Percentiles rank a stretch among this genome's conserved stretches.
Conservation (phyloP, 1,140 invertebrate genomes). For the Bombus affinis region DNA sequence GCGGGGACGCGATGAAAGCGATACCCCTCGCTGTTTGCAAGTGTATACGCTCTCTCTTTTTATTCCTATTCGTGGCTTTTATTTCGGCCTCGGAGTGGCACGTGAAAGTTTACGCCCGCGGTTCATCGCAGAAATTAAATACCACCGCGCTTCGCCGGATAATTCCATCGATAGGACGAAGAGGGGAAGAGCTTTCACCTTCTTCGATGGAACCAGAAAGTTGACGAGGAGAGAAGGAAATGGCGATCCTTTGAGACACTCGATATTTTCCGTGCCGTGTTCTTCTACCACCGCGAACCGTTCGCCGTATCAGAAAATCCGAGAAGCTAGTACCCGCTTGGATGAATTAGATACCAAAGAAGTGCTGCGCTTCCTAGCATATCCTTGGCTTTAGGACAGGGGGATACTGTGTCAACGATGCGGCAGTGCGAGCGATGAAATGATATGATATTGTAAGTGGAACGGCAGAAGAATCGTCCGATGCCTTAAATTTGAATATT, state of each 20-base stretch:
- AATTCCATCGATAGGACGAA: conserved; percentile 10
- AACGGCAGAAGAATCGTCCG: neutral
- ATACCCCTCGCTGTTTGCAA: conserved; percentile 14
- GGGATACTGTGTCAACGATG: conserved; percentile 39
- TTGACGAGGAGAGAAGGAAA: conserved; percentile 11
- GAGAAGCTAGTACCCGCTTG: conserved; percentile 37
- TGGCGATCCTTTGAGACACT: conserved; percentile 54
- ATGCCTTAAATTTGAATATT: no score
- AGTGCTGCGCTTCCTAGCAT: conserved; percentile 41
- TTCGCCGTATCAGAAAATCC: conserved; percentile 51
- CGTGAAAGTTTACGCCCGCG: conserved; percentile 28
- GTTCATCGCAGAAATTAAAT: conserved; percentile 40
- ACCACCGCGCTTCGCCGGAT: neutral
- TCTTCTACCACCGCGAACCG: neutral
- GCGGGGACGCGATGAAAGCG: conserved; percentile 38
- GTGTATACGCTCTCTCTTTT: neutral
- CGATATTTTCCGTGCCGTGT: conserved; percentile 48
- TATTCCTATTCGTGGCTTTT: neutral
- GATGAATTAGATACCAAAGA: conserved; percentile 51
- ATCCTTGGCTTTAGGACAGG: conserved; percentile 37
- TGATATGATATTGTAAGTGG: neutral
- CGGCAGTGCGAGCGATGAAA: conserved; percentile 21
- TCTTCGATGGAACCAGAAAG: neutral
- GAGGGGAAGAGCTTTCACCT: neutral
- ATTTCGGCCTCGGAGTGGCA: neutral